Evolutionary conservation across 2,888 invertebrate genomes (phyloP), one percentile per base, ranked within the genome.

Genomic region (Anorthoa munda): DNA sequence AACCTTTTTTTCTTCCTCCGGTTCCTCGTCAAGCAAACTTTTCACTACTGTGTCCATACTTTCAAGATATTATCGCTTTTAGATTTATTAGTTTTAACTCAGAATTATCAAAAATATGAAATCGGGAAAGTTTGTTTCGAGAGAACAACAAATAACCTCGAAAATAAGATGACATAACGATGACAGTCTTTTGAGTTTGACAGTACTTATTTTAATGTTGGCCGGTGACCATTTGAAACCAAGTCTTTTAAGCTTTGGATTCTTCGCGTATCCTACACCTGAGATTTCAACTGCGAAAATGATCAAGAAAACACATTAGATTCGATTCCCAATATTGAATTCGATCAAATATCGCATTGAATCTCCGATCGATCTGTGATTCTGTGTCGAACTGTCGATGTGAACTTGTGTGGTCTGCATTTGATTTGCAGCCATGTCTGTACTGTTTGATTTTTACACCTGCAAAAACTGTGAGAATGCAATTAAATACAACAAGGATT

Each of bases 31-130:
- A 67, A 96, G 77, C 91, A 96, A 90, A 89, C 90, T 90, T 88
- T 95, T 95, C 2, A 95, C 96, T 39, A 96, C 95, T 2, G 95
- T 95, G 85, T 96, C 95, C 95, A 95, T 95, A 55, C 46, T 74
- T 11, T 45, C 2, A 2, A 26, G 11, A n/a, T 31, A 39, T n/a
- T 70, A 55, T 18, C 3, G 68, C 17, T 77, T 26, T 23, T 18
- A 58, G 18, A 13, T 78, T 18, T 21, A 53, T 7, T 48, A 5
- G 5, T 12, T 70, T 48, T 21, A 45, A 18, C 26, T 50, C 15
- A 60, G n/a, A 58, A 77, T 7, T 31, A 69, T 15, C 3, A 11
- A 58, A 60, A 17, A 13, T 18, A 2, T 15, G 39, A 31, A 59
- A n/a, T 12, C 15, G 15, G 46, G 17, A 12, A 55, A 11, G n/a